These are phyloP conservation scores for Trididemnum clinides DNA, from an alignment of 23 tunicate species.

Conservation along the genomic window DNA sequence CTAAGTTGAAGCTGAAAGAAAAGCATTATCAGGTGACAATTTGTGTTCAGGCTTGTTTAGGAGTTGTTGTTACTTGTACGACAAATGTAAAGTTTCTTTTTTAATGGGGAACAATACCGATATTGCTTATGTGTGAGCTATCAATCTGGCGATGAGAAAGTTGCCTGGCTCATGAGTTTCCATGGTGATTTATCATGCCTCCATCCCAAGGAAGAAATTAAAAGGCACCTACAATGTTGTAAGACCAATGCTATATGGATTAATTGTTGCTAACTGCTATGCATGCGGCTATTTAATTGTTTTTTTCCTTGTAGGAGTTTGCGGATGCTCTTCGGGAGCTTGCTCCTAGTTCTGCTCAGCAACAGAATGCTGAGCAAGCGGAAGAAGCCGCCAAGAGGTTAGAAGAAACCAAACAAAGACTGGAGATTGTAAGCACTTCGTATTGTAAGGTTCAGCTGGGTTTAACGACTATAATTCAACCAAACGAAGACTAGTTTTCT, in stretches of 20 bases:
- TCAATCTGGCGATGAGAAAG: no score
- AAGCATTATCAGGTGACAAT: slow-evolving; percentile 84
- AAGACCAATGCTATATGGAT: no score
- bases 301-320: slow-evolving; percentile 57
- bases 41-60: background rate
- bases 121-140: no score
- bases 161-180: no score
- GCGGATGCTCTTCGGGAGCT: slow-evolving; percentile 83
- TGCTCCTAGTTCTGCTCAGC: slow-evolving; percentile 77
- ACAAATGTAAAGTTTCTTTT: background rate
- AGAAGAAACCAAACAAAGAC: slow-evolving; percentile 67
- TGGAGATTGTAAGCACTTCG: slow-evolving; percentile 59
- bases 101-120: no score
- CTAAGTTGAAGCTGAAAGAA: slow-evolving; percentile 88
- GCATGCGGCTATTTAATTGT: no score
- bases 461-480: no score
- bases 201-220: background rate
- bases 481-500: no score
- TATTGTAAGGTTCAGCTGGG: no score
- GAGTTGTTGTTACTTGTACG: background rate
- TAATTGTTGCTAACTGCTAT: no score
- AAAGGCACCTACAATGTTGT: background rate
- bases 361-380: slow-evolving; percentile 69
- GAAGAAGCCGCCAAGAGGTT: slow-evolving; percentile 70
- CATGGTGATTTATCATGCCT: background rate